Base-by-base conservation (phyloP, 2,113 vertebrate species). In the Casuarius casuarius region DNA sequence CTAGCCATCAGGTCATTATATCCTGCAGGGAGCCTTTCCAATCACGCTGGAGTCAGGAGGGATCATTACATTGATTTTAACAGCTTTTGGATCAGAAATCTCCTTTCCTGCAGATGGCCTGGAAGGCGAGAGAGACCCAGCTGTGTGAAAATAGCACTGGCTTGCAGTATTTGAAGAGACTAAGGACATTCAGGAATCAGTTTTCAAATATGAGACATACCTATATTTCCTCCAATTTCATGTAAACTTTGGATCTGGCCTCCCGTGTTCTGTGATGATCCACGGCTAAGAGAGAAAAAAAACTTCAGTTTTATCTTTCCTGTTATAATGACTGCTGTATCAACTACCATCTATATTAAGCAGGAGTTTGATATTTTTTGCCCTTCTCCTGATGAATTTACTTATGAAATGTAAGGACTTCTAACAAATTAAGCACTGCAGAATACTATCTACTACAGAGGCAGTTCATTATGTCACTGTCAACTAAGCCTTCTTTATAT, bases 151-250 rank as follows among this genome's bases (percentile, higher is more conserved):
- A 33, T 10, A 65, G 14, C 20, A 17, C 6, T 84, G 54, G 12
- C 35, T 23, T 56, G 74, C 51, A 59, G 61, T 61, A 23, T 42
- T 94, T 22, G 28, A 44, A 26, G n/a, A 88, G n/a, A 35, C 19
- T 75, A 85, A 54, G 29, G 59, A 58, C 51, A 61, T 74, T 48
- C 11, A 80, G 65, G 83, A 74, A 23, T 48, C 22, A 70, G 44
- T 85, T 84, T 84, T 42, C 18, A 75, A 59, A 89, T 70, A 52
- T 31, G 40, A 84, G 7, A 90, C 98, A 82, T 98, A 99, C 99
- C 99, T 97, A 99, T 99, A 94, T 99, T 99, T 97, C 99, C 99
- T 96, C 99, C 99, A 68, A 99, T 97, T 97, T 99, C 99, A 95
- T 98, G 98, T 96, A 99, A 97, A 94, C 97, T 98, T 97, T 99